Base-by-base conservation (phyloP, 2,113 vertebrate genomes). In the Tragelaphus strepsiceros region DNA sequence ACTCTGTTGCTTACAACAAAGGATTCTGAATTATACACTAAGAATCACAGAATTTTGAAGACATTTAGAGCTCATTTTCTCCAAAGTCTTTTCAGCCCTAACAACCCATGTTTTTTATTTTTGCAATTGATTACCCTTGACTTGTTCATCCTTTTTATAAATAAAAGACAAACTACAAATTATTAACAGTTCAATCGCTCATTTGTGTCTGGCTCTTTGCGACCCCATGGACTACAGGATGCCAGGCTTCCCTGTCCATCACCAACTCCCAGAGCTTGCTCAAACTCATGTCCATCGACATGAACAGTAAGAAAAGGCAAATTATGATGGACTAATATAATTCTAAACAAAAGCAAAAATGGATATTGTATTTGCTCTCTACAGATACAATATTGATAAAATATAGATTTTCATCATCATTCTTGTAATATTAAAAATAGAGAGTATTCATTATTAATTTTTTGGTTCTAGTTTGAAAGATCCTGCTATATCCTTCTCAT, bases 401-500 rank as follows among this genome's bases (percentile, higher is more conserved):
- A 88, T 86, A 49, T 78, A 96, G 39, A 54, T 78, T 96, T 94
- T 58, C 15, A 82, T 77, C 22, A 91, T 4, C 8, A 1, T 61
- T 92, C 91, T 88, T 80, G 24, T 90, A 95, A 97, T 92, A 96
- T 62, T 96, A 95, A 97, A 96, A 93, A 95, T 67, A 94, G 22
- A 64, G 30, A 21, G 16, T 71, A 96, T 56, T 5, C 7, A 62
- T 88, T 91, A 54, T 82, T 92, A 71, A 64, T 88, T 88, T 87
- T 30, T 83, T 94, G 51, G 35, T 83, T 96, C 61, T 77, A 91
- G 17, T 85, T 96, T 95, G 35, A 93, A 96, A 96, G 30, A 85
- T 71, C 6, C 26, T 71, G 19, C 17, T 88, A 92, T 87, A 84
- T 26, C 21, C 17, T 95, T 46, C 32, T 85, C 24, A 67, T 94